Evolutionary conservation across 2,888 invertebrate species (phyloP), one percentile per base, ranked within the genome.

Genomic region (Pseudoips prasinana): DNA sequence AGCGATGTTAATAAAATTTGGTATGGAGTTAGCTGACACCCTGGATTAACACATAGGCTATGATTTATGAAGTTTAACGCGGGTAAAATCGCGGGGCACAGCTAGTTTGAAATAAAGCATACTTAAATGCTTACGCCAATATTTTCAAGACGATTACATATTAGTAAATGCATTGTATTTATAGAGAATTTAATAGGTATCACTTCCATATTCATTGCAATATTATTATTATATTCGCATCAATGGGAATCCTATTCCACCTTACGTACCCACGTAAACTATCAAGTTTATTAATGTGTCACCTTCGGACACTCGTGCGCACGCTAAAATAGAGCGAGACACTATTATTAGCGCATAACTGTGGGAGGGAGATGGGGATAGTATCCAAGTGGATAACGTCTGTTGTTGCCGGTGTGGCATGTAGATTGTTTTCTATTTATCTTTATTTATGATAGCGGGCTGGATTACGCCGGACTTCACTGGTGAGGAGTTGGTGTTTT

Each of bases 291-390:
- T 64, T 64, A 62, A 50, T 55, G 66, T 73, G 74, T 77, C 76
- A 74, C 75, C 75, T 73, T 75, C 72, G 58, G 23, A 36, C 38
- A 49, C 54, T 41, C 47, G 48, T 51, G 52, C 51, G 51, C 55
- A 51, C 60, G 39, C 51, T 61, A 62, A 74, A 73, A 71, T 70
- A 74, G 70, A 77, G 61, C 58, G 63, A 56, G 73, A 73, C 48
- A 53, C 39, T 65, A 71, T 64, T 58, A 66, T 66, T 64, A 72
- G 62, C 54, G 34, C 39, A 42, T 39, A 36, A 42, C 48, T 43
- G 67, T 52, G 54, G 34, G 62, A 67, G 40, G 25, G 58, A 46
- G 73, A 70, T 28, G 32, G 45, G 29, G 25, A 42, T 39, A 64
- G 7, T 20, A n/a, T 20, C 14, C 14, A 20, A 20, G 20, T 20